These are phyloP conservation scores for Acholoe squamosa DNA, from an alignment of 2,888 invertebrate genomes.

Conservation along the genomic window DNA sequence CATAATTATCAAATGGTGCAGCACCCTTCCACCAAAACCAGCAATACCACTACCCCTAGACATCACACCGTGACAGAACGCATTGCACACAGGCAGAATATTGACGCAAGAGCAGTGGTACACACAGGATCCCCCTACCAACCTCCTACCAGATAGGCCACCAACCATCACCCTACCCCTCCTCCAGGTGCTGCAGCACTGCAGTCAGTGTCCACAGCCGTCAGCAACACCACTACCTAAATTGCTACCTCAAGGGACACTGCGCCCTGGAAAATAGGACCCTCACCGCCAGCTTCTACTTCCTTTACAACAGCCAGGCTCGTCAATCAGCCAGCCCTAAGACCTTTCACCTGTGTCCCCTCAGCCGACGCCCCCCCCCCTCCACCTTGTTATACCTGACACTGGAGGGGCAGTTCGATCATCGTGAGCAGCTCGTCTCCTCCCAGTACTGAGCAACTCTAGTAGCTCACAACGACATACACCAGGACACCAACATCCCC, in stretches of 20 bases:
- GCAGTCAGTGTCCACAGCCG: neutral
- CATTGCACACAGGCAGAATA: no score
- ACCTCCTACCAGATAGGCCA: neutral
- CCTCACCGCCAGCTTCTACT: neutral
- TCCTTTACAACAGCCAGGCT: neutral
- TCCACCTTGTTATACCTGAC: neutral
- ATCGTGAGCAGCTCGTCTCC: neutral
- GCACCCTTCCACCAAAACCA: no score
- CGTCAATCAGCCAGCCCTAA: neutral
- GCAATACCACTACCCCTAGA: no score
- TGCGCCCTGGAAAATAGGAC: neutral
- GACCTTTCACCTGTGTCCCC: neutral
- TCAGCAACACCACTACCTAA: neutral
- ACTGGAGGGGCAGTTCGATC: neutral
- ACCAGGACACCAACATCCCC: no score
- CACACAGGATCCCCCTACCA: slow-evolving; percentile 1
- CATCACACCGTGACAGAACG: no score
- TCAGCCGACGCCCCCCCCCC: neutral
- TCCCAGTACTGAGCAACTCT: neutral
- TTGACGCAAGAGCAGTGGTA: no score
- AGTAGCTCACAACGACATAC: no score
- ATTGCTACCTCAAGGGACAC: neutral
- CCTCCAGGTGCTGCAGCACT: neutral
- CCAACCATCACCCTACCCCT: neutral
- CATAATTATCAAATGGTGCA: no score